Evolutionary conservation across 2,113 vertebrate genomes (phyloP).

Genomic region (Junco hyemalis): DNA sequence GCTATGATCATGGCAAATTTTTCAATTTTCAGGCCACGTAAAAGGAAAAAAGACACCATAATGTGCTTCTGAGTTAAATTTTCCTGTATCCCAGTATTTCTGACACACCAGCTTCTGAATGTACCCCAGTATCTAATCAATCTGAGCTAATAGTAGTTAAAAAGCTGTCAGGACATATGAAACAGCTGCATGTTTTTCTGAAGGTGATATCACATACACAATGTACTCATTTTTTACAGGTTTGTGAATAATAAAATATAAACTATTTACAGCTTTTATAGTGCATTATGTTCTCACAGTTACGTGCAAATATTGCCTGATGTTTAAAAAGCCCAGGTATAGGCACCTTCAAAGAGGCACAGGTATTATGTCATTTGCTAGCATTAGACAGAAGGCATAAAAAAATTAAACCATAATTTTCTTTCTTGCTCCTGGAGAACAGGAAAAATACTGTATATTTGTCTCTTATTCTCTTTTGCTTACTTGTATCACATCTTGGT

Average conservation of each 20-base stretch:
- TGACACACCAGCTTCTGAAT: neutral
- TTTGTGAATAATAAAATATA: neutral
- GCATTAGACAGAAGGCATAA: neutral
- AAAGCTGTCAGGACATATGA: neutral
- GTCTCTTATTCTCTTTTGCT: constrained; percentile 48
- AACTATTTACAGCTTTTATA: neutral
- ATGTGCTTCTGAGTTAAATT: neutral
- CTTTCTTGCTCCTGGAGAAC: neutral
- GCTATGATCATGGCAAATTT: neutral
- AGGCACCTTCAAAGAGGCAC: neutral
- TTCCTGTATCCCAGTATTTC: neutral
- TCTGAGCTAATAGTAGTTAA: neutral
- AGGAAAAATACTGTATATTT: neutral
- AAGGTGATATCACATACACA: neutral
- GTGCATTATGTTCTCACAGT: neutral
- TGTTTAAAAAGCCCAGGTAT: neutral
- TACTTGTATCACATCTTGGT: constrained; percentile 89
- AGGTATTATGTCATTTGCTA: neutral
- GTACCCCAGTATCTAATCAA: neutral
- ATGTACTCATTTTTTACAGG: neutral
- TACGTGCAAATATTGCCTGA: neutral
- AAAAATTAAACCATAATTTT: neutral
- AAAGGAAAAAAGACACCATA: neutral
- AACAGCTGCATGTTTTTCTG: neutral
- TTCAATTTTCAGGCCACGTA: neutral